These are phyloP conservation scores for Philhelius pedissequus DNA, from an alignment of 2,888 invertebrate genomes.

Conservation along the genomic window DNA sequence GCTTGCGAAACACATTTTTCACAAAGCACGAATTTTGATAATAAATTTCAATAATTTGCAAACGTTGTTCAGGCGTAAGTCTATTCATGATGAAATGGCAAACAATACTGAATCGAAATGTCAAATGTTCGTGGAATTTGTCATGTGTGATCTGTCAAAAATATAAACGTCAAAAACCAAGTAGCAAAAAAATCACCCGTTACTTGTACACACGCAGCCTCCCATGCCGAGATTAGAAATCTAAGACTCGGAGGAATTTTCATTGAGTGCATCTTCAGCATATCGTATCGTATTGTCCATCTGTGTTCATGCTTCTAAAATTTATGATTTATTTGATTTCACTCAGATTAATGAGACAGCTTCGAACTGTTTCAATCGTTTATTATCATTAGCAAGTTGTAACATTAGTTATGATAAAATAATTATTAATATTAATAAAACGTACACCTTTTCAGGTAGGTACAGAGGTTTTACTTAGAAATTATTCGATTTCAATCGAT, in stretches of 20 bases:
- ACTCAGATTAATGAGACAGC: constrained; percentile 44
- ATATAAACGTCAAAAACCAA: too few relatives aligned
- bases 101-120: too few relatives aligned
- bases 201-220: too few relatives aligned
- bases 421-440: constrained; percentile 60
- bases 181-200: too few relatives aligned
- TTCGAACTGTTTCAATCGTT: constrained; percentile 40
- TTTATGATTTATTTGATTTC: constrained; percentile 56
- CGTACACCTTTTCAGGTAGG: constrained; percentile 22
- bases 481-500: constrained; percentile 30
- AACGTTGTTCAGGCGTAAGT: too few relatives aligned
- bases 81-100: too few relatives aligned
- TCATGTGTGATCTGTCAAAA: too few relatives aligned
- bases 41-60: too few relatives aligned
- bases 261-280: constrained; percentile 8
- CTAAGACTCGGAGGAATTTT: neutral
- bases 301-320: constrained; percentile 26
- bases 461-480: constrained; percentile 15
- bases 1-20: too few relatives aligned
- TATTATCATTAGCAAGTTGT: constrained; percentile 46
- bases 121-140: too few relatives aligned
- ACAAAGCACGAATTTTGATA: too few relatives aligned
- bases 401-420: constrained; percentile 44
- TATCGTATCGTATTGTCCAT: neutral
- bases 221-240: neutral